phyloP scores from a whole-genome alignment of 2,797 vertebrate species.

The Peromyscus nudipes region DNA sequence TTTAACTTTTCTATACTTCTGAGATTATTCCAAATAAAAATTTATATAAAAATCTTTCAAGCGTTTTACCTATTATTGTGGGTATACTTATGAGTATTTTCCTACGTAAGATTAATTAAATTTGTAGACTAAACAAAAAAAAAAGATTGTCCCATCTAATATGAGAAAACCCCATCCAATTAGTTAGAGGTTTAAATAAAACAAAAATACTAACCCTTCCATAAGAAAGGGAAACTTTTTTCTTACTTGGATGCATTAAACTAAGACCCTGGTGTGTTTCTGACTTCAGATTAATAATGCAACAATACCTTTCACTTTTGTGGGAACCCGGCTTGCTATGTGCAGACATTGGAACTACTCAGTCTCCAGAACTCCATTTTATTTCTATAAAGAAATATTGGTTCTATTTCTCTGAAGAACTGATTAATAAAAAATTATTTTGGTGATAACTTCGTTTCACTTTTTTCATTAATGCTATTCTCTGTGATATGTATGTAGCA shows the following conservation, averaged over 20 bases:
- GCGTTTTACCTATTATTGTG: neutral
- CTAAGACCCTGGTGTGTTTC: neutral
- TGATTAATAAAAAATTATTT: neutral
- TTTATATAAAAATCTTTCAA: neutral
- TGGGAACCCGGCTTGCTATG: neutral
- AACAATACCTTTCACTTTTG: neutral
- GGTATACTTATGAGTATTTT: neutral
- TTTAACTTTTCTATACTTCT: neutral
- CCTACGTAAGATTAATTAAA: neutral
- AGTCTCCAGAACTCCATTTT: neutral
- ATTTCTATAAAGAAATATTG: neutral
- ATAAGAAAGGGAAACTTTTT: neutral
- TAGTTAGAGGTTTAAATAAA: neutral
- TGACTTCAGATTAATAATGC: neutral
- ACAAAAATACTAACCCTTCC: neutral
- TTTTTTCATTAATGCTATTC: neutral
- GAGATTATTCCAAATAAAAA: neutral
- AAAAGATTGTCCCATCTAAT: neutral
- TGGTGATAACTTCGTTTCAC: neutral
- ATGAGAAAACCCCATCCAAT: neutral
- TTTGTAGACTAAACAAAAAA: neutral
- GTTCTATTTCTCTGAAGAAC: neutral
- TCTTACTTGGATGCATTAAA: neutral
- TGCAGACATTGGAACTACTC: neutral
- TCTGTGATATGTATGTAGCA: neutral